Evolutionary conservation across 2,113 vertebrate genomes (phyloP).

Genomic region (Seriola aureovittata): DNA sequence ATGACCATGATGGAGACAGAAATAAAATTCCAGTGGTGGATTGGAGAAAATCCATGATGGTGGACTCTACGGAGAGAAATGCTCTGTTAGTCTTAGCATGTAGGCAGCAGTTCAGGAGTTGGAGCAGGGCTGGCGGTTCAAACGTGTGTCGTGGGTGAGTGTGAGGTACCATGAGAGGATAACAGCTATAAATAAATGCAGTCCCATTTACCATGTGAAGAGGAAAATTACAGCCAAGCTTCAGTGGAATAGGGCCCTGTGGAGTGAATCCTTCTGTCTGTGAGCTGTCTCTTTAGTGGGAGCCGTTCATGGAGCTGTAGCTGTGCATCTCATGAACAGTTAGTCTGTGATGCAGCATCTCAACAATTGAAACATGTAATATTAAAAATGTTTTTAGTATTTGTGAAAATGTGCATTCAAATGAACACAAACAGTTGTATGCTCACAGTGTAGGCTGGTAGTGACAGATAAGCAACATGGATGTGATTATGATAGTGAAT

Average conservation of each 20-base stretch:
- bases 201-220: conserved; percentile 53
- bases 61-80: conserved; percentile 17
- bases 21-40: conserved; percentile 46
- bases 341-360: neutral
- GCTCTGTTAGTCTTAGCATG: neutral
- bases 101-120: neutral
- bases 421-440: neutral
- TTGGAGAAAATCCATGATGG: conserved; percentile 32
- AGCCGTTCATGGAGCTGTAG: neutral
- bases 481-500: conserved; percentile 2
- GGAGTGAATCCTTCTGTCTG: conserved; percentile 40
- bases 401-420: neutral
- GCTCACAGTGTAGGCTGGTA: conserved; percentile 20
- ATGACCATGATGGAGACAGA: conserved; percentile 39
- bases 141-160: conserved; percentile 23
- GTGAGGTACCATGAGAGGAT: conserved; percentile 15
- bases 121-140: neutral
- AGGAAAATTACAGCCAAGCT: conserved; percentile 49
- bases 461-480: conserved; percentile 47
- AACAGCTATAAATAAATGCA: conserved; percentile 52
- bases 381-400: conserved; percentile 1
- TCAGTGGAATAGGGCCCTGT: conserved; percentile 24
- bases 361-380: neutral
- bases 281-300: conserved; percentile 25
- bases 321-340: conserved; percentile 16